Evolutionary conservation across 2,888 invertebrate genomes (phyloP), one percentile per base, ranked within the genome.

Genomic region (Drosophila nigricruria): DNA sequence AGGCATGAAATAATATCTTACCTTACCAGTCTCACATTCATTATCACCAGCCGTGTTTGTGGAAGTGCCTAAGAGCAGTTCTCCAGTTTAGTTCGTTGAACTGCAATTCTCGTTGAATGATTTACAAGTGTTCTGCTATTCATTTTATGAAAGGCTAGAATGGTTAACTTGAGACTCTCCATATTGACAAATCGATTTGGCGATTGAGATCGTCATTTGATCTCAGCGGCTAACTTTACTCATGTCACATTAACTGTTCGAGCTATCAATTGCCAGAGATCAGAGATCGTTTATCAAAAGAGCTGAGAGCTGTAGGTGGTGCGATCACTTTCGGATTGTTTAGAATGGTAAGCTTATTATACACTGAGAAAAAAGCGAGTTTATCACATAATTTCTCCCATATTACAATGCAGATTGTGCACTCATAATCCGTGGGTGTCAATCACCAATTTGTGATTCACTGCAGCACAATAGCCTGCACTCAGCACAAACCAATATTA

Each of bases 401-500:
- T 58, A 61, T 58, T 61, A 42, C 60, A 42, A 75, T 70, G 57
- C 53, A 63, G 45, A 56, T 65, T 61, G 32, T 70, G 66, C 76
- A 63, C 43, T 42, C 64, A 52, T 69, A 77, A 69, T 69, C 77
- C 25, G n/a, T n/a, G 50, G 45, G 40, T 72, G 72, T 67, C 72
- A 76, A 59, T 50, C 10, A 25, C 23, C 25, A 65, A 30, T 45
- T 67, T 62, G 45, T 82, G 78, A 82, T 70, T 83, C 83, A 83
- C 69, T 50, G 52, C 43, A 40, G 27, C 32, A 77, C 81, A 81
- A 83, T 82, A 68, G 79, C 43, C 65, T 70, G 73, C 75, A 75
- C 76, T 83, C 73, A 80, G 62, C 69, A 68, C 62, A 38, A 40
- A 25, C 16, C 43, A 53, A 72, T 61, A 67, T 84, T 87, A 80